Base-by-base conservation (phyloP, 2,113 vertebrate genomes). In the Aythya baeri region DNA sequence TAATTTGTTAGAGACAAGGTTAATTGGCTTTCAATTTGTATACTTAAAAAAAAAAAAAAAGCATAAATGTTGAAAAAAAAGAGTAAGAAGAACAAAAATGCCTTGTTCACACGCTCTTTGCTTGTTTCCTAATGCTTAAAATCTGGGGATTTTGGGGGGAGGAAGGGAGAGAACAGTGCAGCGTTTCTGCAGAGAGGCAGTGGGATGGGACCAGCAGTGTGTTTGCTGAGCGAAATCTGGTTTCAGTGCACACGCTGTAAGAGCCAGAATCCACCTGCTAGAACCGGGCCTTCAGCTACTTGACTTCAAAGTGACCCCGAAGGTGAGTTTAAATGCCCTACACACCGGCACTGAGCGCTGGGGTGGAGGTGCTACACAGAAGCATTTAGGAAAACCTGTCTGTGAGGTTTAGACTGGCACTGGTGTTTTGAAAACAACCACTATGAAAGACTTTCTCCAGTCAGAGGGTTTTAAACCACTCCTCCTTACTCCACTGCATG, bases 201-300 rank as follows among this genome's bases (percentile, higher is more conserved):
- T 1, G 18, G 9, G 70, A n/a, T 54, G 80, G 44, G 73, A 31
- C 61, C 32, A 81, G 67, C 43, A 68, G 17, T 10, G 65, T 70
- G 73, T 84, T 89, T 92, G 92, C 83, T 85, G 58, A 93, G 41
- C 0, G 0, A 91, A 76, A 84, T 71, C 67, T 79, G 31, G 5
- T 92, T 96, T 55, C 92, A 87, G 86, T 80, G 87, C 88, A 96
- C 86, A 86, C 8, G 54, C 88, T 27, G 70, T 50, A 80, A 87
- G 84, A 97, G 95, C 96, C 83, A 91, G 96, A 95, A 94, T 63
- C 41, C 86, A 92, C 96, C 94, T 95, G 96, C 77, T 93, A 38
- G 58, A 96, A 96, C 96, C 5, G 0, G 93, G 81, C 74, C 58
- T 90, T 89, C 84, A 76, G 88, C 86, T 87, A 62, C 91, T 89